These are phyloP conservation scores for Tokudaia tokunoshimensis DNA, from an alignment of 2,797 vertebrate species.

Conservation along the genomic window DNA sequence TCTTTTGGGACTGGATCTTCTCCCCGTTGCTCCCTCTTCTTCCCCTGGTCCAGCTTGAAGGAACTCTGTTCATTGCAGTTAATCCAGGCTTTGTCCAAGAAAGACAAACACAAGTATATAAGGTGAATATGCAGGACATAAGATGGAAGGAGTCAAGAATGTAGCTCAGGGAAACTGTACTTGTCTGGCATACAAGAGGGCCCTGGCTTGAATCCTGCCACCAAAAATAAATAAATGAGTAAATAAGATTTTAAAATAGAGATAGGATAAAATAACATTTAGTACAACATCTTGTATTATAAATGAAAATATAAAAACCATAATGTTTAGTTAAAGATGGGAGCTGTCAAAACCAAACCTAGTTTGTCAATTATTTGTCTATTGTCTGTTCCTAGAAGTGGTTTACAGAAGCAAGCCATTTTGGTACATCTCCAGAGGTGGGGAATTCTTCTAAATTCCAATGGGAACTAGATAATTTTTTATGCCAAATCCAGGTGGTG, in stretches of 20 bases:
- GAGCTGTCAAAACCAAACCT: neutral
- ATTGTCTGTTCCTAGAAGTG: neutral
- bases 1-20: neutral
- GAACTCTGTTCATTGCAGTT: neutral
- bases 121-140: neutral
- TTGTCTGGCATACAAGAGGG: too few relatives aligned
- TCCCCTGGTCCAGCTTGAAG: neutral
- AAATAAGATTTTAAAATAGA: neutral
- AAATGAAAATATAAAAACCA: neutral
- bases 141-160: neutral
- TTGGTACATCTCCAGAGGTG: neutral
- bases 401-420: neutral
- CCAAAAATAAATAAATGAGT: neutral
- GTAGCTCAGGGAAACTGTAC: neutral
- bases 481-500: neutral
- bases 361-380: neutral
- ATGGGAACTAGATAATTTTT: slow-evolving; percentile 1
- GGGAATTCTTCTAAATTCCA: neutral
- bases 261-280: neutral
- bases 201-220: neutral
- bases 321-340: slow-evolving; percentile 5
- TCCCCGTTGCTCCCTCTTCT: neutral
- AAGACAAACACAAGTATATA: neutral
- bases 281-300: neutral
- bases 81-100: neutral